Base-by-base conservation (phyloP, 2,888 invertebrate species). In the Polia nebulosa region DNA sequence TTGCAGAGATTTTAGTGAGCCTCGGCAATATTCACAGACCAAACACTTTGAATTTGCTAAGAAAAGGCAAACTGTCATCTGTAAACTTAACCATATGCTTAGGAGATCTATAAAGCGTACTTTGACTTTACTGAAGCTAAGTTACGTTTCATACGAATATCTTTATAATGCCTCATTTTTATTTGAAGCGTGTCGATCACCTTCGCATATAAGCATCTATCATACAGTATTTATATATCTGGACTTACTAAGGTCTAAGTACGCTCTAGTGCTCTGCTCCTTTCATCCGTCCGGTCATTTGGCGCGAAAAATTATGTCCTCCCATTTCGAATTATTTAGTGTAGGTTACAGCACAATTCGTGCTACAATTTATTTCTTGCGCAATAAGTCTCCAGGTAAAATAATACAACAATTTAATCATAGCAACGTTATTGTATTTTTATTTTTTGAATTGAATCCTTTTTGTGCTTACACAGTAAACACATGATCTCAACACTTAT, bases 381-480 rank as follows among this genome's bases (percentile, higher is more conserved):
- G 15, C 39, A 34, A 53, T 34, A 25, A 15, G 41, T 34, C 47
- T 60, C 17, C 29, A 64, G 77, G 77, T 80, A 56, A 88, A 94
- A 93, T 92, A 92, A 95, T 87, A 93, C 92, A 87, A 90, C 80
- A 78, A 74, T 85, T 74, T 93, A 94, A 95, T 96, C 96, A 96
- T 96, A 96, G 96, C 96, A 97, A 97, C 96, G 96, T 96, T 97
- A 96, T 96, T 96, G 96, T 96, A 96, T 96, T 96, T 93, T 92
- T 89, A 90, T 92, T 92, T 91, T 93, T 96, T 96, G 96, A 96
- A 96, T 96, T 96, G 96, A 96, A 96, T 96, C 93, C 96, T 95
- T 96, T 96, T 90, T 96, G 96, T 96, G 97, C 96, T 97, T 97
- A 97, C 97, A 97, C 96, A 96, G 97, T 97, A 97, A 97, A 96